Evolutionary conservation across 2,888 invertebrate species (phyloP).

Genomic region (Ennomos fuscantarius): DNA sequence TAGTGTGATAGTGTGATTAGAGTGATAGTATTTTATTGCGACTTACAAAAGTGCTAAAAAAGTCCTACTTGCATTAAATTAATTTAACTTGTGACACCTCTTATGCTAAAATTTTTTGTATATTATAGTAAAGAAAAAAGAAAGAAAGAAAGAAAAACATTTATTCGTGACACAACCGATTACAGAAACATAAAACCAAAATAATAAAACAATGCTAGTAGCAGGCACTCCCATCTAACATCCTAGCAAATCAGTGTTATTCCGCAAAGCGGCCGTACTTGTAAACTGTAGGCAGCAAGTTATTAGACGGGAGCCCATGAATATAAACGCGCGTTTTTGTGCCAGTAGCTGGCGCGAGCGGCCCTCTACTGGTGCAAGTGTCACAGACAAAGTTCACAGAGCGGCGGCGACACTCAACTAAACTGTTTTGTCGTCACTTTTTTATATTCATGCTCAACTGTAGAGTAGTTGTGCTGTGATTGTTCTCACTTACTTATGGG

Average conservation of each 20-base stretch:
- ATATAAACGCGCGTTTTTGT: slow-evolving; percentile 22
- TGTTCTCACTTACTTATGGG: background rate
- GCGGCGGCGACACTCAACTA: slow-evolving; percentile 1
- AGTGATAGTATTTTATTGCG: too few relatives aligned
- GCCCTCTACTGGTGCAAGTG: background rate
- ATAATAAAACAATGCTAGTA: background rate
- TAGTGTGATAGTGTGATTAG: too few relatives aligned
- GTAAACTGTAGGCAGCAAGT: slow-evolving; percentile 10
- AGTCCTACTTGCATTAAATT: too few relatives aligned
- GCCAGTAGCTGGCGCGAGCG: background rate
- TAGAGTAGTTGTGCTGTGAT: background rate
- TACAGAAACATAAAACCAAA: too few relatives aligned
- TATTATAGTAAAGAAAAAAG: too few relatives aligned
- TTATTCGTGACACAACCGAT: too few relatives aligned
- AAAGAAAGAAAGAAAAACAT: too few relatives aligned
- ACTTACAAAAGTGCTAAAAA: too few relatives aligned
- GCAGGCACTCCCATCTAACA: slow-evolving; percentile 4
- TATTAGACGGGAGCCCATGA: slow-evolving; percentile 15
- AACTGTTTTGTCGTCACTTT: slow-evolving; percentile 12
- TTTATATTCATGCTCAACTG: background rate
- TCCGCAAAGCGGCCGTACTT: slow-evolving; percentile 2
- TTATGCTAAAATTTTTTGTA: too few relatives aligned
- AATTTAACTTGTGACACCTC: too few relatives aligned
- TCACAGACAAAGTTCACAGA: background rate
- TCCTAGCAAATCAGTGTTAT: slow-evolving; percentile 1